Conservation (phyloP, 2,797 vertebrate genomes). For the Euthynnus affinis region DNA sequence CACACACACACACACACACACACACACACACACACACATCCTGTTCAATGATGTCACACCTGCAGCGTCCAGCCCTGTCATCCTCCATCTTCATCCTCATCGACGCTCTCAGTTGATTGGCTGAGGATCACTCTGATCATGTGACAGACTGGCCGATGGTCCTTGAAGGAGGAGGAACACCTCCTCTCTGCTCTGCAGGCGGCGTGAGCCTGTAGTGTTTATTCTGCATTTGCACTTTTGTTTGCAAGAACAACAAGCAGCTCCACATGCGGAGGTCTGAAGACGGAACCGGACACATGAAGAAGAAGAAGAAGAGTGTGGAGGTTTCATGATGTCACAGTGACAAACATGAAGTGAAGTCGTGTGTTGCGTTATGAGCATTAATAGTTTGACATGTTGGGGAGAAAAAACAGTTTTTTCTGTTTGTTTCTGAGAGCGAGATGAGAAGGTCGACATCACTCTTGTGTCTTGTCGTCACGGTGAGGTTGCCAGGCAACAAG, state of each 20-base stretch:
- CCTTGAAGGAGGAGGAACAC: neutral
- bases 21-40: neutral
- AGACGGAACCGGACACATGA: neutral
- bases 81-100: conserved; percentile 42
- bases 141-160: neutral
- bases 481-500: neutral
- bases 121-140: conserved; percentile 6
- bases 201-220: too few relatives aligned
- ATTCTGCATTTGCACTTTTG: conserved; percentile 43
- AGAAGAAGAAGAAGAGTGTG: neutral
- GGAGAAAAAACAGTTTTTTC: too few relatives aligned
- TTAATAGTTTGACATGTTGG: neutral
- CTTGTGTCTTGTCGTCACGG: neutral
- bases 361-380: neutral
- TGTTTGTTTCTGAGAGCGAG: too few relatives aligned
- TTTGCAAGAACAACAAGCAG: neutral
- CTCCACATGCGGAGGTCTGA: neutral
- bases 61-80: conserved; percentile 1
- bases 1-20: neutral
- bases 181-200: neutral
- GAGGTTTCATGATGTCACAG: too few relatives aligned
- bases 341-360: too few relatives aligned
- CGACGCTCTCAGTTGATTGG: conserved; percentile 43
- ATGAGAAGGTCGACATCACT: too few relatives aligned
- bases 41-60: conserved; percentile 23